Evolutionary conservation across 1,140 invertebrate genomes (phyloP), one percentile per base, ranked within the genome.

Genomic region (Bombus vancouverensis): DNA sequence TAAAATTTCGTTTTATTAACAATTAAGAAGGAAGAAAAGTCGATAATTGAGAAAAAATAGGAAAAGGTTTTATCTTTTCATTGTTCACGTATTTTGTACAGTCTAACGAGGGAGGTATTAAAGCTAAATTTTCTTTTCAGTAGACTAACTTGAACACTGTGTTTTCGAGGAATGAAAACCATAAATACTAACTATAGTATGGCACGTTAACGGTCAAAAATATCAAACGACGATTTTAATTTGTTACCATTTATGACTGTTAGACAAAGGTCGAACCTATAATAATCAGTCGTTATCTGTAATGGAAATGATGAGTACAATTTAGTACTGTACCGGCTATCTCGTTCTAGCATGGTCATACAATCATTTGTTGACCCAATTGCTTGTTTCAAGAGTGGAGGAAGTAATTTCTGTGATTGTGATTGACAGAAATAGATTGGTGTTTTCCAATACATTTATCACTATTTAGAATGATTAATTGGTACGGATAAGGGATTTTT

Each of bases 91-190:
- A 34, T 42, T 39, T 42, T 5, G 2, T 70, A 25, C 12, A 34
- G 18, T 70, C 34, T 25, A 70, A 39, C 18, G 12, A 78, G 10
- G 37, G 42, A 34, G 39, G 4, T 44, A 44, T 78, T 78, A 42
- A 68, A 79, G n/a, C 25, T 68, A 72, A n/a, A 32, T 34, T 34
- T 47, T 68, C 22, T 68, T 37, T 25, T 79, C 13, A 22, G 42
- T 68, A n/a, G 32, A 79, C 32, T 68, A 79, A 34, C 39, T 47
- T 47, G 77, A 79, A 79, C 42, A 79, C 62, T 28, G 32, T 79
- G 42, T 68, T 79, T 79, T 18, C 42, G 62, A 68, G 13, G 32
- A 12, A 78, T 39, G 76, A 62, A 37, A 44, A 65, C n/a, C 22
- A 22, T 22, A 53, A 53, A 53, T 62, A 32, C 12, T 25, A 28